phyloP scores from a whole-genome alignment of 2,888 invertebrate genomes.

The Heterodera filipjevi region DNA sequence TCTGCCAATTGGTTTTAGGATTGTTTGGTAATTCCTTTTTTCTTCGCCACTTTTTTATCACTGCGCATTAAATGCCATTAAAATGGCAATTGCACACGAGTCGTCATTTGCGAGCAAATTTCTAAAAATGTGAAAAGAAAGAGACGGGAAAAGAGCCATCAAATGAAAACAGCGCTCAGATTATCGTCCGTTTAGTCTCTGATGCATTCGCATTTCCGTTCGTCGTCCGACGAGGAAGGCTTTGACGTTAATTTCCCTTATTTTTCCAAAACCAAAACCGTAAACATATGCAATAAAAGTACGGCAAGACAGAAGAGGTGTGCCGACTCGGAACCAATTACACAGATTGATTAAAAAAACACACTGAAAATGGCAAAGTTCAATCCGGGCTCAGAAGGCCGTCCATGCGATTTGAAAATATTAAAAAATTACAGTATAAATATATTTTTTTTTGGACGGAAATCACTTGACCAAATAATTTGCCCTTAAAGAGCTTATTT shows the following conservation, averaged over 20 bases:
- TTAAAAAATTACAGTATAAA: too few species aligned
- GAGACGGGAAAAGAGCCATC: not conserved
- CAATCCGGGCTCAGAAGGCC: too few species aligned
- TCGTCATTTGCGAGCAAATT: not conserved
- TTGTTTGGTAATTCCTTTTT: not conserved
- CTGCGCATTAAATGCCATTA: not conserved
- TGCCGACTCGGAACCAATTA: not conserved
- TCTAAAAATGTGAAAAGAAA: not conserved
- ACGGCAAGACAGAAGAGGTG: not conserved
- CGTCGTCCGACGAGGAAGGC: not conserved
- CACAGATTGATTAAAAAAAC: not conserved
- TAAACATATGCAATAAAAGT: not conserved
- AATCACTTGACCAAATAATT: too few species aligned
- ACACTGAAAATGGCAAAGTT: too few species aligned
- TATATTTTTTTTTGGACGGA: too few species aligned
- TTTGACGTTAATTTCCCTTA: not conserved
- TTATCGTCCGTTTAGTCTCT: not conserved
- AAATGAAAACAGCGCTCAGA: not conserved
- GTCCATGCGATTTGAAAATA: too few species aligned
- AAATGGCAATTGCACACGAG: not conserved
- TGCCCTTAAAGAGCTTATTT: too few species aligned
- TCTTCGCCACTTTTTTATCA: too few species aligned
- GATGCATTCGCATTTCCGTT: constrained; percentile 3
- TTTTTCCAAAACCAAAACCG: not conserved
- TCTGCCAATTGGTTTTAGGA: too few species aligned